Conservation (phyloP, 2,113 vertebrate genomes). For the Pedionomus torquatus region DNA sequence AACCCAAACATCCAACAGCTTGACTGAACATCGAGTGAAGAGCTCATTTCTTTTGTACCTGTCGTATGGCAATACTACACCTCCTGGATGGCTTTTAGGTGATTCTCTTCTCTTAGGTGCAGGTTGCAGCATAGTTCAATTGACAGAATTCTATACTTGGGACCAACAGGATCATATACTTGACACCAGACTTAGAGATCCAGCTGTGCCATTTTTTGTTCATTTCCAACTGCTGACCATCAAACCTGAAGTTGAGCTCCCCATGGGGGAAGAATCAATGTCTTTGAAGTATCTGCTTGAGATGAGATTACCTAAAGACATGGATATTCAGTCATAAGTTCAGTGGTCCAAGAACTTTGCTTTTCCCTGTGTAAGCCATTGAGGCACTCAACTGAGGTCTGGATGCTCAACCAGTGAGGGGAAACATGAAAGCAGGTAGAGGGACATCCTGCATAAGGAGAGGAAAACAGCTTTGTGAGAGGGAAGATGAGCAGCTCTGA, state of each 20-base stretch:
- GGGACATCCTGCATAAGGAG: background rate
- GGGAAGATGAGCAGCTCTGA: background rate
- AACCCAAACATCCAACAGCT: background rate
- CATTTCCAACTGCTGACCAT: background rate
- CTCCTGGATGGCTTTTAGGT: background rate
- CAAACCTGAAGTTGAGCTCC: background rate
- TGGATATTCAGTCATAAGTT: background rate
- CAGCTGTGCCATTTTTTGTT: background rate
- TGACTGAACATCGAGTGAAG: accelerated
- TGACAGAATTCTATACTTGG: background rate
- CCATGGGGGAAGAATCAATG: background rate
- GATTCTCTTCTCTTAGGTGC: background rate
- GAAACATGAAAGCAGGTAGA: background rate
- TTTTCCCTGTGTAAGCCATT: background rate
- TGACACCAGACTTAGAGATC: background rate
- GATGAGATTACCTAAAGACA: background rate
- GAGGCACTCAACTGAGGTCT: background rate
- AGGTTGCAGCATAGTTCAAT: background rate
- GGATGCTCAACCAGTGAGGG: background rate
- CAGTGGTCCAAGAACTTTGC: background rate
- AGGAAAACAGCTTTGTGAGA: background rate
- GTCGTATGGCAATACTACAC: background rate
- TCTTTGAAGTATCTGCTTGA: background rate
- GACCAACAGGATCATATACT: background rate
- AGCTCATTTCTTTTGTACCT: background rate